Evolutionary conservation across 2,797 vertebrate genomes (phyloP), one percentile per base, ranked within the genome.

Genomic region (Pangasius krempfi): DNA sequence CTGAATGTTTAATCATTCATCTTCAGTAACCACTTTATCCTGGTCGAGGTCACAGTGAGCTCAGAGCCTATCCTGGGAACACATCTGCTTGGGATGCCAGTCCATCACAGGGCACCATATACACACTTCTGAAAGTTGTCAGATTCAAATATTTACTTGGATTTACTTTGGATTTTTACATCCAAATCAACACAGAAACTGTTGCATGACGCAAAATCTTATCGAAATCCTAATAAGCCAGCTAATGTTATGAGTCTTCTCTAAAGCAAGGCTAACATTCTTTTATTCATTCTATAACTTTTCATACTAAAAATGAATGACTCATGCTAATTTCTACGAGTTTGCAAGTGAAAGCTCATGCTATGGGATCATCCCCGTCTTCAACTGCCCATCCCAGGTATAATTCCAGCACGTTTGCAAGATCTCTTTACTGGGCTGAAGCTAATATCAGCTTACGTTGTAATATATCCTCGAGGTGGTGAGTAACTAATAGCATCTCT

Each of bases 361-460:
- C 18, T 40, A 72, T 75, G 20, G 40, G 40, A 75, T 47, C 20
- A 47, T 47, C 20, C 1, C 6, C 14, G 12, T 73, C 20, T 73
- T 87, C 87, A 73, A 85, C 47, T 84, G 54, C n/a, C 66, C 14
- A 18, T n/a, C 62, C 70, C 54, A 84, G 92, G 82, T 93, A 78
- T 90, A 88, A 89, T 94, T 93, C 92, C 92, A 13, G 1, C 30
- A 78, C 88, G 89, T 84, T 90, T 89, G 66, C 40, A 85, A 70
- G 73, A 85, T 85, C 78, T 84, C 72, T 82, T 89, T 50, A 86
- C 86, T 72, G 58, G 85, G 40, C 58, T 62, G 80, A n/a, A 56
- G 22, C 78, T 85, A 18, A 62, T 92, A 93, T 95, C 91, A 84
- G 10, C n/a, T 94, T 92, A 93, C 94, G 91, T 13, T 12, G 87